Evolutionary conservation across 2,888 invertebrate genomes (phyloP).

Genomic region (Parnassius smintheus): DNA sequence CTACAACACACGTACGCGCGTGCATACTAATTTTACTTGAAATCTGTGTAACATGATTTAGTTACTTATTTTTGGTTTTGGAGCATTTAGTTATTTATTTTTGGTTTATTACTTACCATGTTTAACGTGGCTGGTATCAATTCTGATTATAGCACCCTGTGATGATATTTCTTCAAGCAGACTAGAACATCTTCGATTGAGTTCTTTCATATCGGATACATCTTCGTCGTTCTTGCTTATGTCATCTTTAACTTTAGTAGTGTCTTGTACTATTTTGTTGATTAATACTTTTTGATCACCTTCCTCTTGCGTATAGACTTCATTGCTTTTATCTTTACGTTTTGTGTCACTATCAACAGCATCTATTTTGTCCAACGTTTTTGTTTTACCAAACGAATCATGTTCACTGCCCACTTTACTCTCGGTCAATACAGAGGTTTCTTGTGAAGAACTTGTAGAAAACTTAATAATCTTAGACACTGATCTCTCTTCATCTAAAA

Average conservation of each 20-base stretch:
- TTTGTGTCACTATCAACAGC: slow-evolving; percentile 31
- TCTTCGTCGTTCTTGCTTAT: slow-evolving; percentile 43
- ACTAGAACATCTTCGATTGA: slow-evolving; percentile 76
- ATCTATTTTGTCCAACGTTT: slow-evolving; percentile 44
- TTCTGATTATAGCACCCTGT: slow-evolving; percentile 72
- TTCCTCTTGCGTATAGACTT: slow-evolving; percentile 50
- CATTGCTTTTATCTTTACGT: slow-evolving; percentile 51
- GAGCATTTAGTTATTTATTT: no score
- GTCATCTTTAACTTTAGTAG: slow-evolving; percentile 34
- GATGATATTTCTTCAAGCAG: slow-evolving; percentile 73
- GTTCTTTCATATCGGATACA: slow-evolving; percentile 69
- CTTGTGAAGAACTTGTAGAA: slow-evolving; percentile 67
- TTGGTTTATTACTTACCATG: slow-evolving; percentile 53
- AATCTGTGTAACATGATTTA: no score
- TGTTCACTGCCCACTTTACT: slow-evolving; percentile 67
- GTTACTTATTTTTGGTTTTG: no score
- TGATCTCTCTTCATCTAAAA: slow-evolving; percentile 66
- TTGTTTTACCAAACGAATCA: slow-evolving; percentile 54
- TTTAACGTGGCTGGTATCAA: slow-evolving; percentile 73
- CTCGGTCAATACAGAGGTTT: slow-evolving; percentile 67
- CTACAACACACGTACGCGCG: no score
- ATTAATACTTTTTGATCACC: slow-evolving; percentile 42
- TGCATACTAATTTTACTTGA: no score
- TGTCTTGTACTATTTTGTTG: slow-evolving; percentile 32
- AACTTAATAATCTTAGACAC: slow-evolving; percentile 55